Conservation (phyloP, 2,113 vertebrate species). For the Psettodes erumei region DNA sequence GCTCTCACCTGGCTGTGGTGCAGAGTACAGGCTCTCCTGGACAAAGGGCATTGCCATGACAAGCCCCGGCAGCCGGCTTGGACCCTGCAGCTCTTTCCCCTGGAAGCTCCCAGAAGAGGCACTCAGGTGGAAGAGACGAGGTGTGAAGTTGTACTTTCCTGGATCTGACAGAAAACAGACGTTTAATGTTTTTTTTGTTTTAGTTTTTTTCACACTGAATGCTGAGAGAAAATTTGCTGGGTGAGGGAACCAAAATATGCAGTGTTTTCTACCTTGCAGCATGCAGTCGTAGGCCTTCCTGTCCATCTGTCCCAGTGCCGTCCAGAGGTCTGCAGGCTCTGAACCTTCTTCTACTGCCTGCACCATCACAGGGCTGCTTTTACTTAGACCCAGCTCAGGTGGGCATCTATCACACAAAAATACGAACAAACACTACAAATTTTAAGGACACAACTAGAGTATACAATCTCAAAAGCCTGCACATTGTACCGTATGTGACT, state of each 20-base stretch:
- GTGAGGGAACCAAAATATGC: background rate
- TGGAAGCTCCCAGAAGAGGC: constrained; percentile 74
- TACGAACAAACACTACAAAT: background rate
- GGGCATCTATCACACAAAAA: constrained; percentile 72
- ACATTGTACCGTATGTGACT: constrained; percentile 37
- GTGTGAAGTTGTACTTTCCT: constrained; percentile 84
- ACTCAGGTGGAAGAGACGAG: constrained; percentile 83
- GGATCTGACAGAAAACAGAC: constrained; percentile 74
- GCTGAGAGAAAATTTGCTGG: background rate
- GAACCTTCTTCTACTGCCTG: constrained; percentile 81
- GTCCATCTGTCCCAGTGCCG: constrained; percentile 79
- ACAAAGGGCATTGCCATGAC: constrained; percentile 82
- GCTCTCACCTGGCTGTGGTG: constrained; percentile 80
- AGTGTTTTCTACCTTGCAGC: constrained; percentile 80
- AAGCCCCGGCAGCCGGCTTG: constrained; percentile 62
- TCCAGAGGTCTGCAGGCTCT: constrained; percentile 84
- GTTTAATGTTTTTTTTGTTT: background rate
- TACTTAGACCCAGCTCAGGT: constrained; percentile 76
- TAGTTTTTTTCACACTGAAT: background rate
- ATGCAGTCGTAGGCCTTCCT: constrained; percentile 87
- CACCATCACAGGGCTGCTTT: constrained; percentile 58
- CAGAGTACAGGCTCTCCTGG: constrained; percentile 80
- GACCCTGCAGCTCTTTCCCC: constrained; percentile 75
- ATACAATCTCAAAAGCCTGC: background rate
- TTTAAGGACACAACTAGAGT: background rate